Percentiles rank a stretch among this genome's conserved stretches.
Conservation (phyloP, 1,140 invertebrate genomes). For the Macrocentrus cingulum region DNA sequence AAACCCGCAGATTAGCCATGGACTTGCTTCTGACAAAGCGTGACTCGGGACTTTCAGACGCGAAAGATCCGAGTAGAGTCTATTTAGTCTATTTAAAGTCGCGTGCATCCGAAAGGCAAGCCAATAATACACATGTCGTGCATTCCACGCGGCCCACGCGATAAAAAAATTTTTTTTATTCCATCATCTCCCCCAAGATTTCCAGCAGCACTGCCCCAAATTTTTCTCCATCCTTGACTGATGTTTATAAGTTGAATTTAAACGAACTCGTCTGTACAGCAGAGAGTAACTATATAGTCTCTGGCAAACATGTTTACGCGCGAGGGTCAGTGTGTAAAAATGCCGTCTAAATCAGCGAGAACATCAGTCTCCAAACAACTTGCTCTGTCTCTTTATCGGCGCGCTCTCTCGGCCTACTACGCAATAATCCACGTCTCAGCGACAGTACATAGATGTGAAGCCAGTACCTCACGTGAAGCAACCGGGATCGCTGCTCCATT, state of each 20-base stretch:
- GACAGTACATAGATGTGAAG: slow-evolving; percentile 20
- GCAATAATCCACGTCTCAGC: slow-evolving; percentile 30
- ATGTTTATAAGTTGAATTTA: too few relatives aligned
- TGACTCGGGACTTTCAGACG: background rate
- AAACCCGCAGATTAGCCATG: too few relatives aligned
- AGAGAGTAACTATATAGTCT: background rate
- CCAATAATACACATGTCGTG: slow-evolving; percentile 44
- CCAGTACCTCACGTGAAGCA: slow-evolving; percentile 1
- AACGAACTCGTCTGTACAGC: background rate
- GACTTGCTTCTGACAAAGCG: background rate
- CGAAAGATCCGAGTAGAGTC: slow-evolving; percentile 12
- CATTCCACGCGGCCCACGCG: slow-evolving; percentile 37
- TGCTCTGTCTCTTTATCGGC: slow-evolving; percentile 6
- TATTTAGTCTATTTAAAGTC: slow-evolving; percentile 31
- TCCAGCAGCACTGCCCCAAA: too few relatives aligned
- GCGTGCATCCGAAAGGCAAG: slow-evolving; percentile 43
- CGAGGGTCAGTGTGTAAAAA: background rate
- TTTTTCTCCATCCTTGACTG: too few relatives aligned
- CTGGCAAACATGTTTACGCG: slow-evolving; percentile 14
- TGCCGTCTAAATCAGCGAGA: slow-evolving; percentile 8
- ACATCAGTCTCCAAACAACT: slow-evolving; percentile 3
- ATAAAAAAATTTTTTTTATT: slow-evolving; percentile 1
- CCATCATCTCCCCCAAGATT: too few relatives aligned
- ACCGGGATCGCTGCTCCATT: slow-evolving; percentile 11
- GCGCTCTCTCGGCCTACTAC: slow-evolving; percentile 24